Evolutionary conservation across 1,140 invertebrate genomes (phyloP).

Genomic region (Lucilia sericata): DNA sequence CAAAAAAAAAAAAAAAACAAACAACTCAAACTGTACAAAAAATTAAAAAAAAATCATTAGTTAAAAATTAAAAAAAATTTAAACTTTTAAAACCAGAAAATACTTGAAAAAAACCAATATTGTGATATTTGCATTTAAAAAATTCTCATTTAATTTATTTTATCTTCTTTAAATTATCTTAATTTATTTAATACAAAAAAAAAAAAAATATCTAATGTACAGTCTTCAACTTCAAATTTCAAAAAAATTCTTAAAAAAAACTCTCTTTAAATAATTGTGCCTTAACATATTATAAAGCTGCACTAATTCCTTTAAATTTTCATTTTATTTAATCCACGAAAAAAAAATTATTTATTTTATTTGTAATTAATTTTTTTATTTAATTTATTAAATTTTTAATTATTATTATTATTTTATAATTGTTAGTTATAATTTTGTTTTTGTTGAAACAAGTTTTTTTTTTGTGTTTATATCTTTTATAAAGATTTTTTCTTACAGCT

Average conservation of each 20-base stretch:
- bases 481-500: constrained; percentile 42
- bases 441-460: not conserved
- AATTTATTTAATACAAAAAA: not conserved
- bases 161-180: not conserved
- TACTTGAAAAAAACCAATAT: constrained; percentile 10
- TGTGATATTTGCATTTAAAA: constrained; percentile 41
- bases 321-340: not conserved
- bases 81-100: not conserved
- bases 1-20: constrained; percentile 8
- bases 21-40: constrained; percentile 31
- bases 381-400: not conserved
- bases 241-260: too few species aligned
- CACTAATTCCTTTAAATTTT: not conserved
- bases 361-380: constrained; percentile 21
- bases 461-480: constrained; percentile 32
- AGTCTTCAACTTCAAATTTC: too few species aligned
- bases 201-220: too few species aligned
- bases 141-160: not conserved
- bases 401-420: constrained; percentile 19
- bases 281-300: constrained; percentile 18
- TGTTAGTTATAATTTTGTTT: constrained; percentile 30
- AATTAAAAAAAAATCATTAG: constrained; percentile 18
- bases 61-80: constrained; percentile 16
- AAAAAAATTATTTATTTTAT: not conserved
- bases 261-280: not conserved